A percentile compares a stretch with the other conserved stretches of the same genome.
phyloP scores from a whole-genome alignment of 2,113 vertebrate species.

The Ochotona princeps region DNA sequence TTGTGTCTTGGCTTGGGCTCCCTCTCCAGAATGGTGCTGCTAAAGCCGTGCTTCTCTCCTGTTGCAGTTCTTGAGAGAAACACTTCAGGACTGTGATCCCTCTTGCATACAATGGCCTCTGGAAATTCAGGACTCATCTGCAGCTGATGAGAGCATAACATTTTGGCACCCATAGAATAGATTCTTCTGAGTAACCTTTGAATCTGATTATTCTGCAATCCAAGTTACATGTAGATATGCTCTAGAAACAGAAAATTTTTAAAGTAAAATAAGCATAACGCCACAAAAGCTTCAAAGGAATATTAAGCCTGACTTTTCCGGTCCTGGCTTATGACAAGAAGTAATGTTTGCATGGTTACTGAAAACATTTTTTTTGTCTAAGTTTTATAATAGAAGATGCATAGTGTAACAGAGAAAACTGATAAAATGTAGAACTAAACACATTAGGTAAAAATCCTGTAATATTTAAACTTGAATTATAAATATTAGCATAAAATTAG shows the following conservation, averaged over 20 bases:
- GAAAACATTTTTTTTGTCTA: slow-evolving; percentile 6
- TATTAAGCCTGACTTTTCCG: not conserved
- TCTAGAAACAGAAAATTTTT: not conserved
- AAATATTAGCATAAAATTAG: not conserved
- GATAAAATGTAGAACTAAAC: not conserved
- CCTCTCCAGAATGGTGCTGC: no score
- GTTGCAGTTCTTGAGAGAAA: no score
- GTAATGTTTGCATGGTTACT: slow-evolving; percentile 1
- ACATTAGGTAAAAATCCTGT: not conserved
- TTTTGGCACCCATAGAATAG: not conserved
- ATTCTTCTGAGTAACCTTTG: not conserved
- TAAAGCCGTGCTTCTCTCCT: no score
- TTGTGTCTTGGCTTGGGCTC: no score
- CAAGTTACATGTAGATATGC: not conserved
- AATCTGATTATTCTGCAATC: not conserved
- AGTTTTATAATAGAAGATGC: not conserved
- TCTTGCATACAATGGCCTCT: no score
- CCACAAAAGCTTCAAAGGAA: not conserved
- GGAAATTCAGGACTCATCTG: no score
- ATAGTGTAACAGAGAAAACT: not conserved
- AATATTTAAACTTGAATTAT: slow-evolving; percentile 38
- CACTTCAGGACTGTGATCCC: no score
- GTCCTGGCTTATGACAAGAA: not conserved
- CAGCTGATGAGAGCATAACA: no score
- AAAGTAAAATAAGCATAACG: not conserved